Conservation (phyloP, 2,797 vertebrate genomes). For the Acrossocheilus fasciatus region DNA sequence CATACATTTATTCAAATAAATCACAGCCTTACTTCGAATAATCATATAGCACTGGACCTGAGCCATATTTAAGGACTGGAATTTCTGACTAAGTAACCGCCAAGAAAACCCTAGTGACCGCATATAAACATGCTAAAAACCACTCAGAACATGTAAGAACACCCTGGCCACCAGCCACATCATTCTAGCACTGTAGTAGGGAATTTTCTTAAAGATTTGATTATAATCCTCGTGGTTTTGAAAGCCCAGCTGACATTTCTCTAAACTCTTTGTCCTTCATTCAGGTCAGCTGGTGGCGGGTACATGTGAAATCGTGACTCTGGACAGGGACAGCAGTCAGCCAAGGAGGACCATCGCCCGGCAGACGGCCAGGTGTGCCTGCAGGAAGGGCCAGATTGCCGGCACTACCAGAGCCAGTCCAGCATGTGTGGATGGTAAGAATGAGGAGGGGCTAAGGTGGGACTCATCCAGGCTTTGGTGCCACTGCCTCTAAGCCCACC, state of each 20-base stretch:
- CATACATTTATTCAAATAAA: not conserved
- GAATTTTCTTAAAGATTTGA: conserved; percentile 13
- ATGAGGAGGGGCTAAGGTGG: conserved; percentile 29
- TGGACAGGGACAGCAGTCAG: conserved; percentile 98
- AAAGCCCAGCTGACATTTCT: conserved; percentile 19
- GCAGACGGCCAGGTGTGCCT: conserved; percentile 98
- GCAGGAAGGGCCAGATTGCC: conserved; percentile 98
- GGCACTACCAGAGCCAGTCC: conserved; percentile 97
- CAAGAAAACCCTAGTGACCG: not conserved
- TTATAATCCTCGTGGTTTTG: not conserved
- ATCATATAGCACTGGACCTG: not conserved
- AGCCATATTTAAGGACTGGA: not conserved
- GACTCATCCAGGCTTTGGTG: conserved; percentile 54
- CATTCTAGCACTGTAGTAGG: not conserved
- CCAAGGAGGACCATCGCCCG: conserved; percentile 97
- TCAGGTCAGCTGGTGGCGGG: conserved; percentile 98
- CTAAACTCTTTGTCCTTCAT: conserved; percentile 47
- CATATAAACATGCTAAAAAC: not conserved
- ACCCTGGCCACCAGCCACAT: conserved; percentile 20
- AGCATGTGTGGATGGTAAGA: conserved; percentile 98
- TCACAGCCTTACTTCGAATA: not conserved
- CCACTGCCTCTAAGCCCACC: conserved; percentile 49
- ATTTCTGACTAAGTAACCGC: not conserved
- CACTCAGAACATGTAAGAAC: not conserved
- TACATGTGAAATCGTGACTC: conserved; percentile 96